Base-by-base conservation (phyloP, 2,888 invertebrate species). In the Argynnis bischoffii region DNA sequence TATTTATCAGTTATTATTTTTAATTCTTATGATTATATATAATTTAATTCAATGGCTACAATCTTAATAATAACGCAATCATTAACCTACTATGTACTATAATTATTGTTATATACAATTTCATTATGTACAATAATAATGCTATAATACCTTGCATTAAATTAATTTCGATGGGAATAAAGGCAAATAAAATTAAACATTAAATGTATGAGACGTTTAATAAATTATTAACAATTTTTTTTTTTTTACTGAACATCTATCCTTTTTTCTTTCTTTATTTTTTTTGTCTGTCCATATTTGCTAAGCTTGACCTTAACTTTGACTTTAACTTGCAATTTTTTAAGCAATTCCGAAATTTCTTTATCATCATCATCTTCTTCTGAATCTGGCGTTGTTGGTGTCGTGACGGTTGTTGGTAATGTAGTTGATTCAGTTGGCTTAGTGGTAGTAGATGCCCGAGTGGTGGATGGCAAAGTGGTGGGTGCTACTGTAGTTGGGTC, bases 361-460 rank as follows among this genome's bases (percentile, higher is more conserved):
- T 48, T 14, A 1, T 47, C 48, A 2, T 59, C 48, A 11, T 48
- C 16, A 3, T 13, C n/a, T 0, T 3, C 13, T 26, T 31, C 26
- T 6, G 11, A 11, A 15, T 31, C 21, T 2, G 11, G 8, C 31
- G 47, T 18, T 57, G 47, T 47, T 41, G 6, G 15, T 48, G 59
- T 2, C 11, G 59, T n/a, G 13, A n/a, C 2, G 11, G 26, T 48
- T 6, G 26, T 31, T 48, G 59, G 26, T 0, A 26, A 6, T 2
- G 59, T 47, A 15, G 57, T 26, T 16, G 47, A 15, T 47, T 41
- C 35, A 11, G 35, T 41, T 8, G 35, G 35, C 8, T 35, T 2
- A 35, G 6, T 6, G 6, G 13, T 66, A 16, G 47, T 77, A 69
- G 0, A 74, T 64, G 6, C 77, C n/a, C 57, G 8, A 35, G 77